A percentile compares a stretch with the other conserved stretches of the same genome.
phyloP scores from a whole-genome alignment of 2,797 vertebrate species.

The Danio aesculapii region DNA sequence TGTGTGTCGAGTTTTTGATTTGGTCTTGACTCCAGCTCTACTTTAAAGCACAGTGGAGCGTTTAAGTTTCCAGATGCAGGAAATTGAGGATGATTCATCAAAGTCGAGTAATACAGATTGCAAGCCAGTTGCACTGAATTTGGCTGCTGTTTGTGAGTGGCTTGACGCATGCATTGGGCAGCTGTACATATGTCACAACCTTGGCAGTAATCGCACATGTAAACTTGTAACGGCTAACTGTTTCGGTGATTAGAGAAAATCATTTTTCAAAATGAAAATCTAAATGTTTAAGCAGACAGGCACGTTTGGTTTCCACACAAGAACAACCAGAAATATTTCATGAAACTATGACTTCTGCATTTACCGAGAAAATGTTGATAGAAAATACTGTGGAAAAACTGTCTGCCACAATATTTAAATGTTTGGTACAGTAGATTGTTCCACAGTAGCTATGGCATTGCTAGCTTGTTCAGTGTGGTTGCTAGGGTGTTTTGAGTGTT shows the following conservation, averaged over 20 bases:
- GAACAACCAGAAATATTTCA: slow-evolving; percentile 2
- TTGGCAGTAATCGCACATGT: slow-evolving; percentile 36
- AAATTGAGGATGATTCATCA: slow-evolving; percentile 23
- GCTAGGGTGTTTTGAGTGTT: too few relatives aligned
- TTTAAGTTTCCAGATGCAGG: slow-evolving; percentile 34
- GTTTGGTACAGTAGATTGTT: neutral
- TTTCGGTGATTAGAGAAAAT: slow-evolving; percentile 27
- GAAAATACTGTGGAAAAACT: neutral
- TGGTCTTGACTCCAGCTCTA: neutral
- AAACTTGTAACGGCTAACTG: slow-evolving; percentile 37
- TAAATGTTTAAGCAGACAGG: slow-evolving; percentile 26
- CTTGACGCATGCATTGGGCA: neutral
- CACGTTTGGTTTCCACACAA: slow-evolving; percentile 17
- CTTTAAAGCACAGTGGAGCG: neutral
- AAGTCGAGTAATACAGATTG: slow-evolving; percentile 29
- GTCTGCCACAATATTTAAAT: neutral
- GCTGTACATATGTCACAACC: slow-evolving; percentile 28
- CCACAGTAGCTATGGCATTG: neutral
- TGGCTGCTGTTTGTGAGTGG: slow-evolving; percentile 25
- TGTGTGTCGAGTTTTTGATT: neutral
- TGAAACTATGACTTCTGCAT: neutral
- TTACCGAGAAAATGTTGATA: neutral
- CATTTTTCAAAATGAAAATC: slow-evolving; percentile 9
- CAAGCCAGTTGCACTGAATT: neutral
- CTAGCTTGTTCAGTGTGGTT: neutral